Base-by-base conservation (phyloP, 1,140 invertebrate species). In the Vanessa tameamea region DNA sequence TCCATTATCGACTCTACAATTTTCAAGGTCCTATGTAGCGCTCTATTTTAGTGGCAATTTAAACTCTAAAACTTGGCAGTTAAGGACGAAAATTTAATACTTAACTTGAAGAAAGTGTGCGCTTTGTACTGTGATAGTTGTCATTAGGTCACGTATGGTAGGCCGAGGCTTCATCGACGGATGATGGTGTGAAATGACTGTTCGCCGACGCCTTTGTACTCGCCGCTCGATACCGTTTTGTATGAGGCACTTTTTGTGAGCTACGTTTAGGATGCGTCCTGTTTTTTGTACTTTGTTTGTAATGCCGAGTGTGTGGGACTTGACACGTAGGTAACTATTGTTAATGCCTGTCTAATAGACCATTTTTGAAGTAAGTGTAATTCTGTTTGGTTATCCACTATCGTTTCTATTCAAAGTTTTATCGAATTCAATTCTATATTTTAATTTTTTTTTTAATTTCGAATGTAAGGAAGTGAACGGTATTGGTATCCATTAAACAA, bases 241-340 rank as follows among this genome's bases (percentile, higher is more conserved):
- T 85, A 70, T 76, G 75, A 81, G 80, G 74, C 72, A 79, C 74
- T 90, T 91, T 89, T 91, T 90, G 82, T 90, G 72, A 57, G 66
- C 51, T 75, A 78, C 88, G 86, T 89, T 90, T 89, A 89, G 87
- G 89, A 88, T 83, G 82, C 84, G 80, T 82, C 82, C 82, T 80
- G 75, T 90, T 92, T 90, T 89, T 90, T 92, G 82, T 88, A 47
- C 71, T 66, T 82, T 91, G 85, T 90, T 90, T 91, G 85, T 91
- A 90, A 90, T 89, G 82, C 84, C 88, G 83, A 89, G 85, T 88
- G 89, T 89, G 88, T 87, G 85, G 87, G 87, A 92, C 88, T 86
- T 89, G 90, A 92, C 90, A 90, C 87, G 88, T 88, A 87, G 81
- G 88, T 87, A 86, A 87, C 85, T 79, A 90, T 91, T 90, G 88